Evolutionary conservation across 2,888 invertebrate species (phyloP), one percentile per base, ranked within the genome.

Genomic region (Caenorhabditis panamensis): DNA sequence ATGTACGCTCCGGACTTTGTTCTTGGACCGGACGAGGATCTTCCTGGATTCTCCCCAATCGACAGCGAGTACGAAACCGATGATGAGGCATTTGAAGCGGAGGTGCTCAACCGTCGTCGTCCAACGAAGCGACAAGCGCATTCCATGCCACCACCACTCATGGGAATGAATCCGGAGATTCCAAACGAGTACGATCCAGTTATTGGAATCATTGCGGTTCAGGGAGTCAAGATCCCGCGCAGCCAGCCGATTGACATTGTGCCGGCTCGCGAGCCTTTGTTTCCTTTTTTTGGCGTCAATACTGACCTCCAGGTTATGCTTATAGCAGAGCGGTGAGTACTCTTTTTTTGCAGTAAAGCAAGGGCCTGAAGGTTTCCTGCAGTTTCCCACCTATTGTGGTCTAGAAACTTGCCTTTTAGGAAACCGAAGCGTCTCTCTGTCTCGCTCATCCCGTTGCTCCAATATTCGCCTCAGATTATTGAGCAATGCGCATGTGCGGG

Each of bases 401-500:
- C 73, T 73, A 51, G 73, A 73, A 73, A 51, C 72, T 2, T 44
- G 13, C 3, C 22, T n/a, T n/a, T n/a, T 6, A 44, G 24, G 36
- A n/a, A 47, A 47, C 31, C 31, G 31, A 31, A 76, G 62, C 76
- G 20, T 58, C 56, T 63, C 22, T 69, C 79, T 41, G 79, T 79
- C 79, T 47, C 73, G 79, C 64, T 2, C 73, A 79, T 79, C 53
- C 73, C 56, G 11, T 79, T 75, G 71, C 41, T 61, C 53, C 79
- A 79, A 72, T 79, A 79, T 69, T 59, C 68, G 13, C 58, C 4
- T n/a, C n/a, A 16, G 73, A 79, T 67, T 81, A 81, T 81, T 81
- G 81, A 81, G 81, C 81, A 81, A 81, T 81, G 81, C 76, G 76
- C 81, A 81, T 77, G 81, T 81, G 76, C 81, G 81, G 81, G 81